These are phyloP conservation scores for Marasmarcha lunaedactyla DNA, from an alignment of 2,888 invertebrate genomes.

Conservation along the genomic window DNA sequence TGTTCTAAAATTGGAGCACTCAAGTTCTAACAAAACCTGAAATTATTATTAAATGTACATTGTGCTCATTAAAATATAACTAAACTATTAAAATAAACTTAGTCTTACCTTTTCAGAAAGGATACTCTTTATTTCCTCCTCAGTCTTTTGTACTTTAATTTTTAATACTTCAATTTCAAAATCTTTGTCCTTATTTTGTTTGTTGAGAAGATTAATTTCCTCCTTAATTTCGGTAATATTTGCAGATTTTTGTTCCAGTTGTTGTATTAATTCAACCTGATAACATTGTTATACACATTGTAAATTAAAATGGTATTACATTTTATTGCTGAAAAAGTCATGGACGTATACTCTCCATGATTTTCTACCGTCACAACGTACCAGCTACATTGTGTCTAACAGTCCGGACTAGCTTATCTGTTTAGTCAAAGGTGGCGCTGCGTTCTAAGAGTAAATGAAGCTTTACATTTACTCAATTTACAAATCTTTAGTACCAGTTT, in stretches of 20 bases:
- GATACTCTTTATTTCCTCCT: slow-evolving; percentile 25
- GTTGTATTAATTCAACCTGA: slow-evolving; percentile 51
- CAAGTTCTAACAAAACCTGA: slow-evolving; percentile 34
- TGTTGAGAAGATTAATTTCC: slow-evolving; percentile 27
- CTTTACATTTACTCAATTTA: no score
- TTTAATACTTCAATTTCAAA: slow-evolving; percentile 32
- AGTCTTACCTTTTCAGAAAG: slow-evolving; percentile 24
- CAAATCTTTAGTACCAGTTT: no score
- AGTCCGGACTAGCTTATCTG: no score
- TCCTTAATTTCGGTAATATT: slow-evolving; percentile 36
- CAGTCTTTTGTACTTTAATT: slow-evolving; percentile 26
- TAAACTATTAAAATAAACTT: background rate
- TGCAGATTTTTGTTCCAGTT: slow-evolving; percentile 39
- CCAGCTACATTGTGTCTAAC: no score
- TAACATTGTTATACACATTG: slow-evolving; percentile 17
- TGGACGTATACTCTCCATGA: no score
- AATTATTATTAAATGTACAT: slow-evolving; percentile 9
- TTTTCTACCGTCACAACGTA: no score
- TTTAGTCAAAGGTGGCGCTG: no score
- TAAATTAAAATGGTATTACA: no score
- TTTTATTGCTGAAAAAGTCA: no score
- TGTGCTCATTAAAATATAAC: slow-evolving; percentile 1
- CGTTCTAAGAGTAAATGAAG: no score
- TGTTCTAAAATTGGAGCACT: slow-evolving; percentile 30
- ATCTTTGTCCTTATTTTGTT: slow-evolving; percentile 32